A percentile compares a stretch with the other conserved stretches of the same genome.
Evolutionary conservation across 1,140 invertebrate species (phyloP).

Genomic region (Lucilia cuprina): DNA sequence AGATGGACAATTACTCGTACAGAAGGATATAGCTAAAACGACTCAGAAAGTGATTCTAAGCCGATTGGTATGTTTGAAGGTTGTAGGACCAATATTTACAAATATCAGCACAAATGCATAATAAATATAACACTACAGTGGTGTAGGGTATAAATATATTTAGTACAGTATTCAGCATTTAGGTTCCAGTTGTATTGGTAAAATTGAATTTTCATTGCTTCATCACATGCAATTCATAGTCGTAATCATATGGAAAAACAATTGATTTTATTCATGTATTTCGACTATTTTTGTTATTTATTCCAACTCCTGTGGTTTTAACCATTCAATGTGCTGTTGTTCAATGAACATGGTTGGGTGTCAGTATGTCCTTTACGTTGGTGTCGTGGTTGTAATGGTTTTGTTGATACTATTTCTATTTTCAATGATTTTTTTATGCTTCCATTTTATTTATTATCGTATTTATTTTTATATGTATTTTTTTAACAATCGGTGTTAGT

Average conservation of each 20-base stretch:
- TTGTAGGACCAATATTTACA: too few relatives aligned
- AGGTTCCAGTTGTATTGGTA: slow-evolving; percentile 6
- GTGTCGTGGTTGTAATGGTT: slow-evolving; percentile 10
- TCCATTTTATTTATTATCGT: background rate
- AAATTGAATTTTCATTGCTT: slow-evolving; percentile 25
- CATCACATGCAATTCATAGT: slow-evolving; percentile 4
- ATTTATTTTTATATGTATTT: background rate
- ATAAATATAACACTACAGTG: too few relatives aligned
- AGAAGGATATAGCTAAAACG: too few relatives aligned
- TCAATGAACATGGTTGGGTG: background rate
- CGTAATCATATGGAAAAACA: slow-evolving; percentile 17
- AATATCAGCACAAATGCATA: too few relatives aligned
- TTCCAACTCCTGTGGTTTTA: background rate
- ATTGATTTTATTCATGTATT: slow-evolving; percentile 1
- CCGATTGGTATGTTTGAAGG: too few relatives aligned
- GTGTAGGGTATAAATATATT: too few relatives aligned
- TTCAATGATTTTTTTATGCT: background rate
- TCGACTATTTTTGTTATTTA: background rate
- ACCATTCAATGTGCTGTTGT: background rate
- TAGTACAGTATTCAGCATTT: background rate
- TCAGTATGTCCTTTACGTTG: background rate
- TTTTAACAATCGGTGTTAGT: background rate
- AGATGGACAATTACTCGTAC: too few relatives aligned
- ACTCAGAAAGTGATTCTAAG: too few relatives aligned
- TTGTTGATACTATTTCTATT: background rate